Base-by-base conservation (phyloP, 1,140 invertebrate species). In the Parapsyche elsis region DNA sequence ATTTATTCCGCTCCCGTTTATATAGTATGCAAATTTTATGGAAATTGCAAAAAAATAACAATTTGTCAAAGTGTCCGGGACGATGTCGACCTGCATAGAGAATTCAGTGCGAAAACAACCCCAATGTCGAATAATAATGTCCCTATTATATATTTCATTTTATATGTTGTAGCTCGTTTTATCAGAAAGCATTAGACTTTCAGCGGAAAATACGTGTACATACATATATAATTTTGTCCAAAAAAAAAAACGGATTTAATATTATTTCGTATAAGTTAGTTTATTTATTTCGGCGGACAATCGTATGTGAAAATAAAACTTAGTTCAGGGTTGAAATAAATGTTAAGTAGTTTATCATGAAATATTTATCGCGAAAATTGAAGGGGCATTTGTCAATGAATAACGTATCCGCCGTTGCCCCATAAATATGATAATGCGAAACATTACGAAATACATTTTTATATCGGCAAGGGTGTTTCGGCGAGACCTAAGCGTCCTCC, bases 21-120 rank as follows among this genome's bases (percentile, higher is more conserved):
- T 49, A 67, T 67, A 23, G 64, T 26, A 67, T 67, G 64, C 9
- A 67, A 67, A 67, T 67, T 67, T 67, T 67, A 67, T 67, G 64
- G 64, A 67, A 67, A 67, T 67, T 67, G 64, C 12, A 67, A 67
- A 61, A 38, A 67, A 67, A 67, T 67, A 67, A 67, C 64, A 67
- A 67, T 67, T 67, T 67, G 64, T 23, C 64, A 67, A 26, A 67
- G 64, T 67, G 64, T 23, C 64, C 24, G 24, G 12, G 64, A 67
- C 64, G 19, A 19, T 9, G 59, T 23, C 21, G 16, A 10, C 59
- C 21, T 23, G 59, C 59, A 61, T 26, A 53, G 10, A 53, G 10
- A 53, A 53, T 53, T 14, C 16, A 53, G 49, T 61, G 24, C 64
- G 64, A 26, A 67, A 67, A 67, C 64, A 67, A 67, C 64, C 21